Evolutionary conservation across 2,797 vertebrate species (phyloP), one percentile per base, ranked within the genome.

Genomic region (Pipistrellus nathusii): DNA sequence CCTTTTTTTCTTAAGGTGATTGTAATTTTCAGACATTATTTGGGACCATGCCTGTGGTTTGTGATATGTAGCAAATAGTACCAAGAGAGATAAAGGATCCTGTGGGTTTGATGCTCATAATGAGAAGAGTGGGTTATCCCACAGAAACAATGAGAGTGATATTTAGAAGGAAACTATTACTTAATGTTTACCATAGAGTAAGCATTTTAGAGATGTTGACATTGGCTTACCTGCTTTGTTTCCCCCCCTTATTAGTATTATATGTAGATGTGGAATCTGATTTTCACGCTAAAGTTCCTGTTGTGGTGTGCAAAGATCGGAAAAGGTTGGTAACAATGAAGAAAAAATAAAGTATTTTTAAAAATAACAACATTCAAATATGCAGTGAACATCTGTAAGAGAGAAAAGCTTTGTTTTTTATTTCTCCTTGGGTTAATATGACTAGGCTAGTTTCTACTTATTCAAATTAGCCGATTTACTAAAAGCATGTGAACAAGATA

Each of bases 211-310:
- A 92, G 62, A 86, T 95, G 27, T 46, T 95, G 44, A 92, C 66
- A 71, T 88, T 91, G 83, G 59, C 89, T 97, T 85, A 95, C 76
- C 84, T 96, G 53, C 90, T 44, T 93, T 90, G 57, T 94, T 88
- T 88, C 90, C 80, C 85, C 41, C 59, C 59, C 59, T 88, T 97
- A 21, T 88, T 96, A 99, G 99, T 98, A 96, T 98, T 98, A 94
- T 99, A 99, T 98, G 98, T 98, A 48, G 99, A 99, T 75, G 99
- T 99, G 80, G 99, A 99, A 98, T 99, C 99, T 18, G 99, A 99
- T 98, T 99, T 99, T 98, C 99, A 99, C 55, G 99, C 99, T 98
- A 99, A 99, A 99, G 99, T 99, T 98, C 99, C 99, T 96, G 99
- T 99, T 92, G 99, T 99, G 90, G 99, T 99, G 98, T 99, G 99